These are phyloP conservation scores for Rhinolophus ferrumequinum DNA, from an alignment of 2,113 vertebrate species.

Conservation along the genomic window DNA sequence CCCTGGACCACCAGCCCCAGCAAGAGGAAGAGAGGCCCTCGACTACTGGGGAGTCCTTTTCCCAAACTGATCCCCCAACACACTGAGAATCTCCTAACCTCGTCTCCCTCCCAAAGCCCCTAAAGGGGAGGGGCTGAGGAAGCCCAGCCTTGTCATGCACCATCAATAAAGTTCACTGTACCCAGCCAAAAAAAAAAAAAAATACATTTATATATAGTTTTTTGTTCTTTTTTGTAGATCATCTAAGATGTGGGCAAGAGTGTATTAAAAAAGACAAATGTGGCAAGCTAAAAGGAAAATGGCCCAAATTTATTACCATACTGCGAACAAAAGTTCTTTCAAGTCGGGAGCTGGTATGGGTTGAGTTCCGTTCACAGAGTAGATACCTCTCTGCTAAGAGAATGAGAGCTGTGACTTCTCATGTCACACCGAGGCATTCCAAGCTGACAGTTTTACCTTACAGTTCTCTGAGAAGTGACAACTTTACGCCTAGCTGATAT, in stretches of 20 bases:
- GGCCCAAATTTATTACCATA: not conserved
- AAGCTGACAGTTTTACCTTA: not conserved
- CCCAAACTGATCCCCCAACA: no score
- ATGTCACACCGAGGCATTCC: not conserved
- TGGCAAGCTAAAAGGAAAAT: not conserved
- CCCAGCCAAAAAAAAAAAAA: no score
- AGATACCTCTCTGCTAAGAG: no score
- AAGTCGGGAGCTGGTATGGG: not conserved
- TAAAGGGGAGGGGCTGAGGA: no score
- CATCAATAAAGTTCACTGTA: no score
- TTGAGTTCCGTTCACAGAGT: not conserved
- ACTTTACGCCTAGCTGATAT: not conserved
- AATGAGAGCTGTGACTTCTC: not conserved
- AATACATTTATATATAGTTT: not conserved
- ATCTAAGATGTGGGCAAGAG: not conserved
- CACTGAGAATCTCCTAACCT: no score
- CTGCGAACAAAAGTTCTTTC: not conserved
- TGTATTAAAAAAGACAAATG: not conserved
- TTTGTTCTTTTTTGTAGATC: not conserved
- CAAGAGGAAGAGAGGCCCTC: no score
- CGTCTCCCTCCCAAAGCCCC: no score
- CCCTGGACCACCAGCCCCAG: no score
- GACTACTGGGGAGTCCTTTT: no score
- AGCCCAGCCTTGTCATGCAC: no score
- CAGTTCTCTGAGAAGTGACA: not conserved